A percentile compares a stretch with the other conserved stretches of the same genome.
Evolutionary conservation across 2,113 vertebrate genomes (phyloP).

Genomic region (Synchiropus splendidus): DNA sequence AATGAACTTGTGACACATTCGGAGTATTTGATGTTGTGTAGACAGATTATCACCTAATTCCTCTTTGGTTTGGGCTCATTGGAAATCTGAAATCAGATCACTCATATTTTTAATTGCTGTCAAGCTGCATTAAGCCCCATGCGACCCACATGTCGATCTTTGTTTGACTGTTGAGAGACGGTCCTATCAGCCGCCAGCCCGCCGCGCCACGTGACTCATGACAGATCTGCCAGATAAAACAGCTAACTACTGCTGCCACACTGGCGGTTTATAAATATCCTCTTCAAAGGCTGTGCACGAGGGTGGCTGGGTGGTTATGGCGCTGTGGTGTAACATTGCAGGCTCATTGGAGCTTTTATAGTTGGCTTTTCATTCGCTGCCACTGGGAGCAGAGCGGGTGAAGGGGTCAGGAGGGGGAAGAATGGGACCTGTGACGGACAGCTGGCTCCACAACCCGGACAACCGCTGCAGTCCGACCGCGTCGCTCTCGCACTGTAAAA

Average conservation of each 20-base stretch:
- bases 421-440: conserved; percentile 41
- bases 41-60: conserved; percentile 44
- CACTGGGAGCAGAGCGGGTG: conserved; percentile 14
- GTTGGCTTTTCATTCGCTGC: conserved; percentile 45
- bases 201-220: conserved; percentile 35
- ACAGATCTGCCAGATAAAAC: conserved; percentile 60
- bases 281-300: conserved; percentile 41
- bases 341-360: conserved; percentile 43
- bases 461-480: background rate
- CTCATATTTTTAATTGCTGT: conserved; percentile 52
- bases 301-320: conserved; percentile 34
- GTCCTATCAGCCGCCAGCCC: conserved; percentile 21
- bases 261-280: conserved; percentile 66
- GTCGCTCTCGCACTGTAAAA: too few relatives aligned
- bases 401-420: conserved; percentile 11
- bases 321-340: conserved; percentile 41
- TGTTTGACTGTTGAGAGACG: background rate
- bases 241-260: conserved; percentile 34
- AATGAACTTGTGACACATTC: conserved; percentile 24
- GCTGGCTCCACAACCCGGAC: conserved; percentile 35
- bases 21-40: conserved; percentile 20
- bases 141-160: conserved; percentile 15
- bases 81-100: conserved; percentile 60
- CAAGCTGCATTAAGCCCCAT: conserved; percentile 28
- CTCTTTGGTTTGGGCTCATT: conserved; percentile 34